Evolutionary conservation across 2,888 invertebrate species (phyloP).

Genomic region (Parnassius apollo): DNA sequence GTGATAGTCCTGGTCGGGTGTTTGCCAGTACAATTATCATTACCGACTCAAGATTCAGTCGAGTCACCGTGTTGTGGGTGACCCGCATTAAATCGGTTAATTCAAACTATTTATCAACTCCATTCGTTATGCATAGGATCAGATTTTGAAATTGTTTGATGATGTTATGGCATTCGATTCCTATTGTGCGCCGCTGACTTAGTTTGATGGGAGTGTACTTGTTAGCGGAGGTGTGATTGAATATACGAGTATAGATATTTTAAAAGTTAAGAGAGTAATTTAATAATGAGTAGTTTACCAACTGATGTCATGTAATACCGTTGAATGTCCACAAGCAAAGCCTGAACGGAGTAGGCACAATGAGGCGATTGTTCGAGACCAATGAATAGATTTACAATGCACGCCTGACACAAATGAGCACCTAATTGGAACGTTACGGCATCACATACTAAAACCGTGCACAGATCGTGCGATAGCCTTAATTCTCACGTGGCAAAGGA

Average conservation of each 20-base stretch:
- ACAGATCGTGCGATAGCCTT: conserved; percentile 50
- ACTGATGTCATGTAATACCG: conserved; percentile 36
- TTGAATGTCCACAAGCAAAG: conserved; percentile 56
- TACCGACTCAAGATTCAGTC: conserved; percentile 65
- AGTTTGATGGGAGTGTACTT: conserved; percentile 77
- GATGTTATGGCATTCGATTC: conserved; percentile 71
- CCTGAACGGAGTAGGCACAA: conserved; percentile 54
- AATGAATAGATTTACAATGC: conserved; percentile 70
- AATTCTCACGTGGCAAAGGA: conserved; percentile 30
- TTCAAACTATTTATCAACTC: conserved; percentile 80
- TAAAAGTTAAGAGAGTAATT: conserved; percentile 34
- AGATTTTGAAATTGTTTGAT: conserved; percentile 79
- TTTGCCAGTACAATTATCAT: conserved; percentile 82
- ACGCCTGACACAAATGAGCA: conserved; percentile 75
- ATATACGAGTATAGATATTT: conserved; percentile 45
- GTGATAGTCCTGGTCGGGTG: conserved; percentile 75
- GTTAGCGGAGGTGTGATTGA: conserved; percentile 71
- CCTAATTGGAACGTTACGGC: conserved; percentile 77
- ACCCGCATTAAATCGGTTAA: conserved; percentile 82
- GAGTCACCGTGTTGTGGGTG: conserved; percentile 77
- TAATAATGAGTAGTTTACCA: conserved; percentile 35
- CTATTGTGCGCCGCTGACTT: conserved; percentile 67
- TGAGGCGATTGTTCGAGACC: conserved; percentile 62
- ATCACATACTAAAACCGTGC: conserved; percentile 62
- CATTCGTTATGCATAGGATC: conserved; percentile 79